Percentiles rank a stretch among this genome's conserved stretches.
Conservation (phyloP, 2,797 vertebrate genomes). For the Catamblyrhynchus diadema region DNA sequence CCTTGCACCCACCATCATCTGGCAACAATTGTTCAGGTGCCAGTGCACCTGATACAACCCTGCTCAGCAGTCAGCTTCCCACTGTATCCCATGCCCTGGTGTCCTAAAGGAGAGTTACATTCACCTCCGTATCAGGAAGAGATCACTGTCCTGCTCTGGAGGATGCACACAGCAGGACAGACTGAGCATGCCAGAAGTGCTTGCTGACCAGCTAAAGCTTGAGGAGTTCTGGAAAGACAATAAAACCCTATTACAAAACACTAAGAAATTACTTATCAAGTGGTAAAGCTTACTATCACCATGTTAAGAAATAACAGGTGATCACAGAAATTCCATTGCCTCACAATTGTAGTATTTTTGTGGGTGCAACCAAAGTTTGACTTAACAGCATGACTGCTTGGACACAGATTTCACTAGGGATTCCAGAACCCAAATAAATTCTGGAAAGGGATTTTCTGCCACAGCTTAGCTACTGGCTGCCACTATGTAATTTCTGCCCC, state of each 20-base stretch:
- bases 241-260: background rate
- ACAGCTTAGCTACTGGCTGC: background rate
- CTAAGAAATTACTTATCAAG: background rate
- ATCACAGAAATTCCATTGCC: background rate
- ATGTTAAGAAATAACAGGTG: background rate
- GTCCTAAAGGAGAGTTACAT: background rate
- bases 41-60: background rate
- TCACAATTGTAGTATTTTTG: background rate
- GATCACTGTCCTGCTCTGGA: background rate
- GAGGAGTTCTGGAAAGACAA: background rate
- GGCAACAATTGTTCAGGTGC: background rate
- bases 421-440: background rate
- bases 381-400: background rate
- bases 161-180: background rate
- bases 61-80: background rate
- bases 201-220: background rate
- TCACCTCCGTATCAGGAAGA: rapidly evolving
- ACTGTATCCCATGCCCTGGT: background rate
- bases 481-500: background rate
- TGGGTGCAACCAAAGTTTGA: background rate
- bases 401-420: background rate
- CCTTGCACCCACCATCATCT: background rate
- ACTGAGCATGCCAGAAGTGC: background rate
- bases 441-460: background rate
- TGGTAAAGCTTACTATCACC: background rate